Base-by-base conservation (phyloP, 2,888 invertebrate genomes). In the Torymus tubicola region DNA sequence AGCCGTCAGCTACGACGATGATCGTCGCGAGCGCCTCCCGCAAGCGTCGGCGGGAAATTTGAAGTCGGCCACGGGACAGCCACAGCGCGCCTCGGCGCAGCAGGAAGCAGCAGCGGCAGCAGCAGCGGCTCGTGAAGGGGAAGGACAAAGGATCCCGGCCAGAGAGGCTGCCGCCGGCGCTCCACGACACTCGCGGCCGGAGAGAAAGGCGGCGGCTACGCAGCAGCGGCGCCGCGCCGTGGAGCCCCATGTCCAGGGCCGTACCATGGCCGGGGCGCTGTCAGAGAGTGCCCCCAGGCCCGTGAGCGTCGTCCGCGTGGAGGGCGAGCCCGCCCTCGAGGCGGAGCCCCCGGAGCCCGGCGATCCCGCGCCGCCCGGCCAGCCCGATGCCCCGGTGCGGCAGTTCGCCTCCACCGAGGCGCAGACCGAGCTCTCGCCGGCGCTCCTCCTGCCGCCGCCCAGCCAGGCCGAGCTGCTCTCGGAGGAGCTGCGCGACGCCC, bases 251-350 rank as follows among this genome's bases (percentile, higher is more conserved):
- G 87, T 86, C 86, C 88, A 90, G 86, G 87, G 85, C 82, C 85
- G 86, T 86, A 88, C 84, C 82, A 90, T 90, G 90, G 90, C 89
- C 86, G 90, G 90, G 88, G 89, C 89, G 84, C 87, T 89, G 84
- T 88, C 88, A 84, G 90, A 89, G 87, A 89, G 88, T 86, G 90
- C 88, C 87, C 90, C 90, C 83, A 87, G 89, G 87, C 89, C 90
- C 78, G 88, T 90, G 83, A 90, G 90, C 85, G 88, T 90, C 70
- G 88, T 90, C 75, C 86, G 88, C 67, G 89, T 90, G 79, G 89
- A 88, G 70, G 88, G 87, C 78, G 79, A 67, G 76, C 52, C 61
- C 18, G 18, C 50, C 16, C n/a, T 31, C 58, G 13, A 14, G 52
- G 52, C 61, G 13, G 55, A 24, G 10, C 72, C 60, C n/a, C 70